Evolutionary conservation across 2,888 invertebrate genomes (phyloP), one percentile per base, ranked within the genome.

Genomic region (Protonemura montana): DNA sequence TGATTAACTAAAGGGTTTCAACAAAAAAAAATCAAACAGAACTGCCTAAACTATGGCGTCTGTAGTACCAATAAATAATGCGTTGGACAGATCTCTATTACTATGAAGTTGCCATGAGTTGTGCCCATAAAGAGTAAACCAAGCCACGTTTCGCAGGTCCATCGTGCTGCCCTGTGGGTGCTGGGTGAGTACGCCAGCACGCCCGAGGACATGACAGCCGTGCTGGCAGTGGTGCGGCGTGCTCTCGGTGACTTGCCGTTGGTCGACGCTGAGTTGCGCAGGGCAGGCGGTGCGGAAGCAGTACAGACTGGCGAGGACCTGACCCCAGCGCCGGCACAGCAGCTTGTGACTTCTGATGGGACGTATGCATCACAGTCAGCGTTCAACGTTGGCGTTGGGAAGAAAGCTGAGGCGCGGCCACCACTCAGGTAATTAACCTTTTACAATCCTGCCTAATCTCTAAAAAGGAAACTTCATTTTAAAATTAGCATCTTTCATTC

Each of bases 311-410:
- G 94, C 85, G 92, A 91, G 87, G 89, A 91, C 0, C 91, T 92
- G 0, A 86, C 87, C 87, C 83, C 87, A 10, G 89, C 88, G 7
- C 89, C 86, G 13, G 88, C 89, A 1, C 89, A 92, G 0, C 93
- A 95, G 42, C 92, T 97, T 87, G 98, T 99, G 78, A 99, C 99
- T 82, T 99, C 99, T 59, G 99, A 99, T 93, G 99, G 99, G 27
- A 99, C 99, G 0, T 99, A 99, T 91, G 99, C 99, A 30, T 96
- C 98, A 2, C 99, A 99, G 92, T 98, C 98, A 88, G 99, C 98
- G 78, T 98, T 99, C 92, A 98, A 97, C 90, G 93, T 97, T 86
- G 88, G 88, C 85, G 87, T 88, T 90, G 91, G 92, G 6, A 94
- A 94, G 89, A 94, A 95, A 89, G 91, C 91, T 87, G 95, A 95